A percentile compares a stretch with the other conserved stretches of the same genome.
Evolutionary conservation across 2,888 invertebrate genomes (phyloP).

Genomic region (Argyresthia goedartella): DNA sequence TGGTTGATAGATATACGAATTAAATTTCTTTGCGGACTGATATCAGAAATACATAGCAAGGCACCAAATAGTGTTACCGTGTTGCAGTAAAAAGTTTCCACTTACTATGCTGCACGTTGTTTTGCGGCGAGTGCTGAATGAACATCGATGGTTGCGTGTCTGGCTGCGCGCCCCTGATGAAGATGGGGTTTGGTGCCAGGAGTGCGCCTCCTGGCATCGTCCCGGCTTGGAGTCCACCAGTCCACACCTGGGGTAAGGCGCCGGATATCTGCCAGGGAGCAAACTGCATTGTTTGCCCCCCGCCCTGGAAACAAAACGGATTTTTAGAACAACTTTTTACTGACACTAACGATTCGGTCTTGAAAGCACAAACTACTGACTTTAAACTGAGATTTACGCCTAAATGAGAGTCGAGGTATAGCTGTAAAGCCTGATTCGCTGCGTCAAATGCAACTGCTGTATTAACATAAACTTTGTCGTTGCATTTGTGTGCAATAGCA

Average conservation of each 20-base stretch:
- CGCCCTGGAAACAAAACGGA: slow-evolving; percentile 38
- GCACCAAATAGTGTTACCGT: too few species aligned
- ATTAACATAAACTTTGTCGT: too few species aligned
- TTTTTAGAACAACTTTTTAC: slow-evolving; percentile 10
- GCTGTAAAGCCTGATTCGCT: too few species aligned
- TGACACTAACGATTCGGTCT: slow-evolving; percentile 8
- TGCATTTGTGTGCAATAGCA: too few species aligned
- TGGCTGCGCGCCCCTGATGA: slow-evolving; percentile 84
- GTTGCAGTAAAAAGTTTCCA: too few species aligned
- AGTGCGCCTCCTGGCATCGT: slow-evolving; percentile 74
- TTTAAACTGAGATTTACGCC: too few species aligned
- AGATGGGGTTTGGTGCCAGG: slow-evolving; percentile 83
- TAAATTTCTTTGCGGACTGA: too few species aligned
- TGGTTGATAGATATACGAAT: too few species aligned
- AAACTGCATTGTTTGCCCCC: slow-evolving; percentile 83
- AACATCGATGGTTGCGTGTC: slow-evolving; percentile 81
- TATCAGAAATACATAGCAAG: too few species aligned
- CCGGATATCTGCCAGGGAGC: slow-evolving; percentile 83
- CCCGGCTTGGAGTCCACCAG: slow-evolving; percentile 77
- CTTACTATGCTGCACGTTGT: slow-evolving; percentile 38
- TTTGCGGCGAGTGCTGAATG: slow-evolving; percentile 83
- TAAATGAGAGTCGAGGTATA: too few species aligned
- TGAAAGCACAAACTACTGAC: too few species aligned
- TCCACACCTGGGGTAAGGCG: slow-evolving; percentile 81
- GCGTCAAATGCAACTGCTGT: too few species aligned